Conservation (phyloP, 1,140 invertebrate species). For the Heliconius hewitsoni region DNA sequence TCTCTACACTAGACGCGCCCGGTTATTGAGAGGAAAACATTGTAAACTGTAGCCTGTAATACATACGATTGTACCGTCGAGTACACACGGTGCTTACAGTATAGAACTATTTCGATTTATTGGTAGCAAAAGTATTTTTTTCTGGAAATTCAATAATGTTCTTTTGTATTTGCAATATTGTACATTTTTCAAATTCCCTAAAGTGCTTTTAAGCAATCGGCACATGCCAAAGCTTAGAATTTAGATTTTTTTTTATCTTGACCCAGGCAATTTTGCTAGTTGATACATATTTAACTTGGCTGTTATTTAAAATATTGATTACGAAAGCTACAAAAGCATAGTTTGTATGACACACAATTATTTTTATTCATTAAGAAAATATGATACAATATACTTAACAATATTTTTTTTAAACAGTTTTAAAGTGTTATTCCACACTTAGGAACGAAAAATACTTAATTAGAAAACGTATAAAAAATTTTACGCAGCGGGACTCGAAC, state of each 20-base stretch:
- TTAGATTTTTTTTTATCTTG: not conserved
- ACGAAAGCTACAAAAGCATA: no score
- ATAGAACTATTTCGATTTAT: slow-evolving; percentile 17
- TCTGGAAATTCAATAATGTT: not conserved
- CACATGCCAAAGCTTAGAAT: not conserved
- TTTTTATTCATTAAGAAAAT: no score
- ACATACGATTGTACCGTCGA: slow-evolving; percentile 22
- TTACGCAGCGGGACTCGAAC: no score
- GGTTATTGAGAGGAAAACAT: slow-evolving; percentile 30
- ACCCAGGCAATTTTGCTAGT: no score
- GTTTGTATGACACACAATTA: no score
- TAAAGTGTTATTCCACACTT: no score
- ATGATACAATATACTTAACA: no score
- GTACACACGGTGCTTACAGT: not conserved
- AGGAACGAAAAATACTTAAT: no score
- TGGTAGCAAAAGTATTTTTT: slow-evolving; percentile 2
- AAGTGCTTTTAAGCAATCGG: not conserved
- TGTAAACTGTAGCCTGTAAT: not conserved
- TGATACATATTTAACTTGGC: not conserved
- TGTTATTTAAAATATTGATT: no score
- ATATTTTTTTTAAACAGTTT: no score
- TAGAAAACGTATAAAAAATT: no score
- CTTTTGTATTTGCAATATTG: not conserved
- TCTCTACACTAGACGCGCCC: slow-evolving; percentile 24
- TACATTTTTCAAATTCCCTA: not conserved